Evolutionary conservation across 2,888 invertebrate genomes (phyloP).

Genomic region (Parasteatoda lunata): DNA sequence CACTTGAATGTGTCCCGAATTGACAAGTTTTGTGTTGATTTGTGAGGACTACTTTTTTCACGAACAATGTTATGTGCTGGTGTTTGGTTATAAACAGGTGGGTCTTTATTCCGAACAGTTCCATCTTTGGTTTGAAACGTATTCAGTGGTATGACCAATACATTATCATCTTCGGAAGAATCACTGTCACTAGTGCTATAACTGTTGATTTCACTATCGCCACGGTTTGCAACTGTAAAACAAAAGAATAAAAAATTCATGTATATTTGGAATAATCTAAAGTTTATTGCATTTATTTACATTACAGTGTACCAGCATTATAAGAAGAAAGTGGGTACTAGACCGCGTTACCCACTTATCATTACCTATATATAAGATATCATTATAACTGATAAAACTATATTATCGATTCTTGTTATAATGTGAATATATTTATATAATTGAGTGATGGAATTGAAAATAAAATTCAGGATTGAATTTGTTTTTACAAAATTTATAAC

Average conservation of each 20-base stretch:
- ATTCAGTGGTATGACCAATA: conserved; percentile 13
- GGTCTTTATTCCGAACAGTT: conserved; percentile 13
- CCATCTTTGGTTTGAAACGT: conserved; percentile 10
- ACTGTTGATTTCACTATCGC: conserved; percentile 11
- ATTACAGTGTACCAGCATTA: background rate
- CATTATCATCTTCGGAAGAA: background rate
- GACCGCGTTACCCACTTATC: too few relatives aligned
- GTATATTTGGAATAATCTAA: background rate
- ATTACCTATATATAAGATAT: too few relatives aligned
- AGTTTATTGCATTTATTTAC: background rate
- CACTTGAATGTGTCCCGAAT: conserved; percentile 4
- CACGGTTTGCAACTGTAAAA: conserved; percentile 3
- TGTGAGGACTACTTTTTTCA: conserved; percentile 7
- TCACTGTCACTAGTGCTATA: background rate
- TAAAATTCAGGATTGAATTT: background rate
- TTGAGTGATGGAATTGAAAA: too few relatives aligned
- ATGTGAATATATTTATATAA: too few relatives aligned
- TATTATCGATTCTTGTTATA: too few relatives aligned
- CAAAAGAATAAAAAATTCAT: conserved; percentile 6
- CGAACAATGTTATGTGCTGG: conserved; percentile 7
- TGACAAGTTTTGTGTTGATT: background rate
- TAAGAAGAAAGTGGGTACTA: too few relatives aligned
- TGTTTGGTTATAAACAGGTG: conserved; percentile 11
- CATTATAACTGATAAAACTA: too few relatives aligned
- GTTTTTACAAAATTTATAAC: background rate